A percentile compares a stretch with the other conserved stretches of the same genome.
phyloP scores from a whole-genome alignment of 2,113 vertebrate species.

The Macaca fascicularis region T2T-MFA8v1.1 NC_088394.1:22104501-22105000 shows the following conservation, averaged over 20 bases:
- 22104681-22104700: not conserved
- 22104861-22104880: not conserved
- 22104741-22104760: not conserved
- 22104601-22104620: not conserved
- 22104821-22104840: not conserved
- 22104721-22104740: not conserved
- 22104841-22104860: not conserved
- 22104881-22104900: not conserved
- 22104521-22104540: not conserved
- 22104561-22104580: not conserved
- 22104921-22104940: not conserved
- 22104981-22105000: not conserved
- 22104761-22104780: not conserved
- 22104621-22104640: conserved; percentile 32
- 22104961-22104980: not conserved
- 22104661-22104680: not conserved
- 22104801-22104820: not conserved
- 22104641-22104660: not conserved
- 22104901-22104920: not conserved
- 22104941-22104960: not conserved
- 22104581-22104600: not conserved
- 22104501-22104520: not conserved
- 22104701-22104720: not conserved
- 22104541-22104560: not conserved
- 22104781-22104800: not conserved